Evolutionary conservation across 2,888 invertebrate genomes (phyloP).

Genomic region (Hofmannophila pseudospretella): DNA sequence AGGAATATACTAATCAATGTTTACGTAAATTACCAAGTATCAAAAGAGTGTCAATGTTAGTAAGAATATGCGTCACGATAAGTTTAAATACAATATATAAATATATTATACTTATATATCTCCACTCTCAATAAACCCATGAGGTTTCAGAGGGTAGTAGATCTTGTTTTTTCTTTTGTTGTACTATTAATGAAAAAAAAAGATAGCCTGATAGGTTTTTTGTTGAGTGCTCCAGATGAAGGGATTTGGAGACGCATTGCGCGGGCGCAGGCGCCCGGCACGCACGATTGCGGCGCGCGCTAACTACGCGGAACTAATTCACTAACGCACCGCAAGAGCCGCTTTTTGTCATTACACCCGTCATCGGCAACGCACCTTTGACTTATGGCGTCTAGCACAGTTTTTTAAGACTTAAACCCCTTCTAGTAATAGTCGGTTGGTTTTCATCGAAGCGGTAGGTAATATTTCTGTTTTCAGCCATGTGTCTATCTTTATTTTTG

Average conservation of each 20-base stretch:
- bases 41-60: too few relatives aligned
- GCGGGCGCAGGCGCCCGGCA: slow-evolving; percentile 48
- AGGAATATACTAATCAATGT: too few relatives aligned
- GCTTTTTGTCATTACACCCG: slow-evolving; percentile 46
- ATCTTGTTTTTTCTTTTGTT: too few relatives aligned
- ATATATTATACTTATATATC: too few relatives aligned
- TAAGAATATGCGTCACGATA: too few relatives aligned
- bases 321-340: slow-evolving; percentile 40
- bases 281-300: slow-evolving; percentile 43
- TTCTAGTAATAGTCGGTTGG: slow-evolving; percentile 17
- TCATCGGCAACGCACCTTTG: slow-evolving; percentile 39
- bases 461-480: not conserved
- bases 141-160: too few relatives aligned
- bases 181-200: too few relatives aligned
- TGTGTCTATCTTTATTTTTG: too few relatives aligned
- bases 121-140: too few relatives aligned
- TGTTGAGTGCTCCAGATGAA: slow-evolving; percentile 5
- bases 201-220: too few relatives aligned
- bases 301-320: slow-evolving; percentile 73
- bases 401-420: slow-evolving; percentile 16
- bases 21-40: too few relatives aligned
- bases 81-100: too few relatives aligned
- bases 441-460: slow-evolving; percentile 22
- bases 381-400: slow-evolving; percentile 14
- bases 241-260: slow-evolving; percentile 8